Evolutionary conservation across 2,797 vertebrate species (phyloP), one percentile per base, ranked within the genome.

Genomic region (Enteromius viviparus): DNA sequence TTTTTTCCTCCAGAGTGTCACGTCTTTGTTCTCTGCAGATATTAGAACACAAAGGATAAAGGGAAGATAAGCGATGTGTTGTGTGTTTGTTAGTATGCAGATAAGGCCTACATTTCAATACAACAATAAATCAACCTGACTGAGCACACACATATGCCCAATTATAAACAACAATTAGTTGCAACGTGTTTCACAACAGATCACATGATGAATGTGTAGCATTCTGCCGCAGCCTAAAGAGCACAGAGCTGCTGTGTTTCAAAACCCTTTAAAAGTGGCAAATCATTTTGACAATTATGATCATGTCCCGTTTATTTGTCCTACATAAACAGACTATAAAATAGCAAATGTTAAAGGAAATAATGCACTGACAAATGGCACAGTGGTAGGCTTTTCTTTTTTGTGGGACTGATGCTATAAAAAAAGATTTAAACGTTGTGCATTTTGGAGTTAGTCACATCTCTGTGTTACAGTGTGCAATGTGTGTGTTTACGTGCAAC

Each of bases 141-240:
- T 90, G 69, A 81, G 58, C 64, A 71, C 42, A 69, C 37, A 49
- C 80, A 72, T 32, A 77, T 14, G 60, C 64, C 75, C 89, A 79
- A 89, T 89, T 87, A 87, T 83, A 90, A 87, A 86, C 64, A 78
- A 82, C 72, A 90, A 88, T 89, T 85, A 91, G 87, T 71, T 32
- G 82, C 86, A 64, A 85, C 49, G 82, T 77, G 55, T 29, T 80
- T 78, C 40, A 80, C 29, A 34, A 80, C 85, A 89, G 82, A 77
- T 80, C 82, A 79, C 17, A 86, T 81, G 76, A 77, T 37, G 42
- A 86, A 86, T 42, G 55, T 49, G 58, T 32, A 78, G 58, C 64
- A 72, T 66, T 83, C 34, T 75, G 26, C 6, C 10, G 23, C 34
- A 65, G 51, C 15, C 60, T 66, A 37, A 60, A 32, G 49, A 69